phyloP scores from a whole-genome alignment of 2,113 vertebrate genomes.

The Pluvianellus socialis region DNA sequence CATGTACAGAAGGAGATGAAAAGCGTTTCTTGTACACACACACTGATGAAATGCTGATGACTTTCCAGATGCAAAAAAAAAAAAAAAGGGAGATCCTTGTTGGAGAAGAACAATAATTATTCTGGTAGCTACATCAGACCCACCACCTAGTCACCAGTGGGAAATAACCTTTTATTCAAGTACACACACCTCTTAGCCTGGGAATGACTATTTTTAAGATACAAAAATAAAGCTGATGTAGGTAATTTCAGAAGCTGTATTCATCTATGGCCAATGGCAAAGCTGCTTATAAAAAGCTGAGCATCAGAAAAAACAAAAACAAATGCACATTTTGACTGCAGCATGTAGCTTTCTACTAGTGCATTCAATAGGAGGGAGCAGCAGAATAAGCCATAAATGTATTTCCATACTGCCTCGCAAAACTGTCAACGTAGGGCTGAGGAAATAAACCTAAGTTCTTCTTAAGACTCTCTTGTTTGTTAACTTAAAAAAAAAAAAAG shows the following conservation, averaged over 20 bases:
- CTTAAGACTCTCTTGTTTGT: background rate
- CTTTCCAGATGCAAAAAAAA: background rate
- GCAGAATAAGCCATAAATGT: background rate
- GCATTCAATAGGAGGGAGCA: background rate
- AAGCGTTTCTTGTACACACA: background rate
- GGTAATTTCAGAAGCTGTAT: background rate
- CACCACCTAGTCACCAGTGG: background rate
- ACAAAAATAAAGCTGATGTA: background rate
- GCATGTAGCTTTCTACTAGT: background rate
- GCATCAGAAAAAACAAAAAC: background rate
- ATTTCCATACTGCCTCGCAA: background rate
- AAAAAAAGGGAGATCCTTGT: background rate
- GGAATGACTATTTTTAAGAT: background rate
- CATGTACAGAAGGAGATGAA: background rate
- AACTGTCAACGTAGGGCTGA: background rate
- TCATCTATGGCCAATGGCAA: background rate
- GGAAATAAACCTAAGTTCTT: background rate
- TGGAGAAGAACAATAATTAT: background rate
- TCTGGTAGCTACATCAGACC: background rate
- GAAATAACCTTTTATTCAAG: background rate
- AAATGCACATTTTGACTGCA: background rate
- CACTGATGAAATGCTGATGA: background rate
- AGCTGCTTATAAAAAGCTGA: background rate
- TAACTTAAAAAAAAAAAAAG: background rate
- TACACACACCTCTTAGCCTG: background rate